Percentiles rank a stretch among this genome's conserved stretches.
phyloP scores from a whole-genome alignment of 2,113 vertebrate genomes.

The Taurulus bubalis region DNA sequence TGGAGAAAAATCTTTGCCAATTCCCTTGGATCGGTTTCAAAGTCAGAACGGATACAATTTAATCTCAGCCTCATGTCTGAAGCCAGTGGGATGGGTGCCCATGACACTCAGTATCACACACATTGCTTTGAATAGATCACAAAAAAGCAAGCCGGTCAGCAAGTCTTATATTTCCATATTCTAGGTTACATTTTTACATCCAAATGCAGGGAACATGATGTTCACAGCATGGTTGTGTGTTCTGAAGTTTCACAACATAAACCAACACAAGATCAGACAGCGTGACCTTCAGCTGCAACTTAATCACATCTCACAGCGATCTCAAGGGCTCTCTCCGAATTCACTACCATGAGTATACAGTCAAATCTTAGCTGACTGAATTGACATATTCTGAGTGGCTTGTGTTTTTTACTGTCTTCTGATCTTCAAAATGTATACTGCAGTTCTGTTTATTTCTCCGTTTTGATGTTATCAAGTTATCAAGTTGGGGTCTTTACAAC shows the following conservation, averaged over 20 bases:
- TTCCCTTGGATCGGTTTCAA: not conserved
- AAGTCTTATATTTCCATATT: not conserved
- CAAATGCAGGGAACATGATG: not conserved
- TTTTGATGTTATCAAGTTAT: not conserved
- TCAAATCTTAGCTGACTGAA: not conserved
- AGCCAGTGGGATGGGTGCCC: not conserved
- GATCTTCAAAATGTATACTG: not conserved
- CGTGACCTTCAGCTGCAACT: conserved; percentile 6
- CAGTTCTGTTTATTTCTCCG: not conserved
- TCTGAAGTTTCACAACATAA: not conserved
- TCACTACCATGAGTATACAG: not conserved
- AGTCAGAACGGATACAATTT: too few relatives aligned
- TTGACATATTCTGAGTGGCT: not conserved
- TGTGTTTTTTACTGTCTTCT: not conserved
- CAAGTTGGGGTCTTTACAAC: not conserved
- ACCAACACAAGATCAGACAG: conserved; percentile 4
- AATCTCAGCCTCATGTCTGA: not conserved
- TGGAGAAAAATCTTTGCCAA: not conserved
- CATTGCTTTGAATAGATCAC: not conserved
- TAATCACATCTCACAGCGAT: not conserved
- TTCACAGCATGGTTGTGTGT: not conserved
- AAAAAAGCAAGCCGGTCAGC: not conserved
- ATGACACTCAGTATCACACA: not conserved
- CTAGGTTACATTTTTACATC: not conserved
- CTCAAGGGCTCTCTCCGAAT: conserved; percentile 1